These are phyloP conservation scores for Elegia similella DNA, from an alignment of 2,888 invertebrate species.

Conservation along the genomic window DNA sequence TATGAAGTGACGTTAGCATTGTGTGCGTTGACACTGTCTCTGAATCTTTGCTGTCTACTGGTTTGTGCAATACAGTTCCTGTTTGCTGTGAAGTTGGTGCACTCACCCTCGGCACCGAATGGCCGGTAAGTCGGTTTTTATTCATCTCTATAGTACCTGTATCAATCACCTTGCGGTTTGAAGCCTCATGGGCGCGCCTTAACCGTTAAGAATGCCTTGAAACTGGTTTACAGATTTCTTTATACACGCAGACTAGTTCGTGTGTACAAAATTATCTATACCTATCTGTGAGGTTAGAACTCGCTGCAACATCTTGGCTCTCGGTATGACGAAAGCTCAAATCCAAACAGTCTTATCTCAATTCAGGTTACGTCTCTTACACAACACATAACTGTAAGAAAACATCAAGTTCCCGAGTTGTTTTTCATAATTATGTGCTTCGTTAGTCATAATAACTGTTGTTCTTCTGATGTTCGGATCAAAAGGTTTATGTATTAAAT, in stretches of 20 bases:
- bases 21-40: conserved; percentile 92
- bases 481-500: neutral
- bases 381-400: conserved; percentile 66
- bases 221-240: conserved; percentile 57
- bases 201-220: conserved; percentile 57
- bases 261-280: conserved; percentile 55
- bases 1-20: conserved; percentile 95
- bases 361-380: conserved; percentile 64
- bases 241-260: conserved; percentile 32
- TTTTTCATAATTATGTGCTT: conserved; percentile 34
- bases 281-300: conserved; percentile 49
- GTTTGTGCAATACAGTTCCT: conserved; percentile 97
- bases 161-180: conserved; percentile 35
- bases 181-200: conserved; percentile 31
- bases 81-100: conserved; percentile 95
- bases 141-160: conserved; percentile 19
- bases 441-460: conserved; percentile 23
- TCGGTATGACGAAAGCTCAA: conserved; percentile 34
- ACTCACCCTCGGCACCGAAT: conserved; percentile 91
- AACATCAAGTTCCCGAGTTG: conserved; percentile 48
- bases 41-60: conserved; percentile 94
- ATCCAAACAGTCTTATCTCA: conserved; percentile 58
- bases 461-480: neutral
- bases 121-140: conserved; percentile 74
- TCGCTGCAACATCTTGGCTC: conserved; percentile 34